These are phyloP conservation scores for Eremophila alpestris DNA, from an alignment of 2,797 vertebrate genomes.

Conservation along the genomic window DNA sequence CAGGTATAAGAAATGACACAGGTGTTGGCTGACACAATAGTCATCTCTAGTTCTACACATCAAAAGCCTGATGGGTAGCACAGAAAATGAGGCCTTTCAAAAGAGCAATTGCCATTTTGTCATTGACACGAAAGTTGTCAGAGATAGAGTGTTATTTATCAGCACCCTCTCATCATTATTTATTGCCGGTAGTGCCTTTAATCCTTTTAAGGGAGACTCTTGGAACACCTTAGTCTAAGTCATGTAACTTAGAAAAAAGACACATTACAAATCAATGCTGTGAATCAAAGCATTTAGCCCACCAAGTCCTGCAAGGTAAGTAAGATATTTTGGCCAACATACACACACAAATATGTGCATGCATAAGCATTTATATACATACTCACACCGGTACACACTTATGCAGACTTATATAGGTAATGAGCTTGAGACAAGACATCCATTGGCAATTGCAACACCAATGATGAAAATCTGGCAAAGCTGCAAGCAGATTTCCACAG, in stretches of 20 bases:
- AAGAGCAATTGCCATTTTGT: not conserved
- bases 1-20: not conserved
- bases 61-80: not conserved
- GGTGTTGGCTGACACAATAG: not conserved
- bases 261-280: not conserved
- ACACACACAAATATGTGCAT: not conserved
- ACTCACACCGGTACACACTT: not conserved
- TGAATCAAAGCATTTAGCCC: not conserved
- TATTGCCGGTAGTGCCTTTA: constrained; percentile 92
- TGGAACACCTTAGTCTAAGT: constrained; percentile 74
- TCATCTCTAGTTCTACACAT: not conserved
- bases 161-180: constrained; percentile 79
- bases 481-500: not conserved
- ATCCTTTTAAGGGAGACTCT: constrained; percentile 86
- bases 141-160: constrained; percentile 66
- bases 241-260: not conserved
- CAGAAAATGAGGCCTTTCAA: not conserved
- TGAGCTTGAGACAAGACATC: not conserved
- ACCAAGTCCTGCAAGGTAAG: not conserved
- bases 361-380: not conserved
- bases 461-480: not conserved
- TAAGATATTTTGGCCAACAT: not conserved
- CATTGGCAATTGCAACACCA: not conserved
- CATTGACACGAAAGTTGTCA: constrained; percentile 61
- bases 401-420: not conserved